phyloP scores from a whole-genome alignment of 30 jellyfish, hydroid and myxozoan genomes.

The Turritopsis rubra region DNA sequence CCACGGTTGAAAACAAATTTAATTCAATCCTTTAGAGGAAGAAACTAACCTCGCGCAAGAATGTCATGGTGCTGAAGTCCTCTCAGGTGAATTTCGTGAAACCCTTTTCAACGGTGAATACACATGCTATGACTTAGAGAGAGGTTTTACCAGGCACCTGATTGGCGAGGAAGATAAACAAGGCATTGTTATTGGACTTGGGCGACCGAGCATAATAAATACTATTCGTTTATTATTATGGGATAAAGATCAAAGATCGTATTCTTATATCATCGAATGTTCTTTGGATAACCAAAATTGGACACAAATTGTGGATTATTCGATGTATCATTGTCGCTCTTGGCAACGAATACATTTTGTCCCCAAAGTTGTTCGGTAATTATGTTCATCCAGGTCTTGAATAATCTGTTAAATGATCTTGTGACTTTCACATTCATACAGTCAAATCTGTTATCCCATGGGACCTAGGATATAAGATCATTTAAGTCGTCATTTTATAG shows the following conservation, averaged over 20 bases:
- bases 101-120: slow-evolving; percentile 53
- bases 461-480: too few species aligned
- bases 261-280: slow-evolving; percentile 62
- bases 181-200: slow-evolving; percentile 66
- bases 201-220: slow-evolving; percentile 81
- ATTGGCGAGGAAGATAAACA: slow-evolving; percentile 40
- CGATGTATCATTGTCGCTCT: slow-evolving; percentile 60
- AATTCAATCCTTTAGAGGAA: slow-evolving; percentile 32
- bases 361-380: slow-evolving; percentile 66
- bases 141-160: slow-evolving; percentile 74
- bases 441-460: neutral
- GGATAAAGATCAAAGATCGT: slow-evolving; percentile 78
- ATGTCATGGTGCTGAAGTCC: slow-evolving; percentile 69
- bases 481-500: too few species aligned
- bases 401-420: too few species aligned
- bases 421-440: too few species aligned
- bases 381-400: neutral
- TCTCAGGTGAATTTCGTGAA: slow-evolving; percentile 78
- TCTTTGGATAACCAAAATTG: slow-evolving; percentile 72
- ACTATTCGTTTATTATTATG: slow-evolving; percentile 61
- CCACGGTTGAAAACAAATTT: neutral
- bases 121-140: slow-evolving; percentile 63
- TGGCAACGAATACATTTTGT: slow-evolving; percentile 58
- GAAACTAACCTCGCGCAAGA: slow-evolving; percentile 77
- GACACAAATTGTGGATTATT: slow-evolving; percentile 60